Evolutionary conservation across 2,797 vertebrate species (phyloP).

Genomic region (Chelmon rostratus): DNA sequence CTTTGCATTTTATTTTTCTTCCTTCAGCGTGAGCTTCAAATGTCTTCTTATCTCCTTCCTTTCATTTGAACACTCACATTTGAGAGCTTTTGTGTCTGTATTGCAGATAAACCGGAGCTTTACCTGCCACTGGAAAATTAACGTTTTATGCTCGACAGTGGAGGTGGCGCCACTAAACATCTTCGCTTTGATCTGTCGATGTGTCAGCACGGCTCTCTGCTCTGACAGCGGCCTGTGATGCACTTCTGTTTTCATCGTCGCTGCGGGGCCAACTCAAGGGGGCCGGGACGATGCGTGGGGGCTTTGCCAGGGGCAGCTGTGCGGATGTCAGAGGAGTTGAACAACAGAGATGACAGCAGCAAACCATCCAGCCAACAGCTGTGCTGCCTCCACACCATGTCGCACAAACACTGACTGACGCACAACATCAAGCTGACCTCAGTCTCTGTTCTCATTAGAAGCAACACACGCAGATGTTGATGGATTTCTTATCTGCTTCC

Average conservation of each 20-base stretch:
- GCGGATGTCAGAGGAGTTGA: conserved; percentile 46
- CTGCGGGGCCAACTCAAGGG: conserved; percentile 13
- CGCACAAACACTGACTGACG: conserved; percentile 47
- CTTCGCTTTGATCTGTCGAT: conserved; percentile 14
- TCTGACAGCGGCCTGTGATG: conserved; percentile 26
- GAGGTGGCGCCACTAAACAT: conserved; percentile 14
- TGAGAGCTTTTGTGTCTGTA: conserved; percentile 17
- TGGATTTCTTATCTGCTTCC: conserved; percentile 5
- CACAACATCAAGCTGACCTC: conserved; percentile 17
- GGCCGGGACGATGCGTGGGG: conserved; percentile 12
- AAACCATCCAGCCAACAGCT: conserved; percentile 58
- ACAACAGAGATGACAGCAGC: conserved; percentile 54
- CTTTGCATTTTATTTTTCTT: conserved; percentile 28
- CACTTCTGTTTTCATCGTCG: conserved; percentile 46
- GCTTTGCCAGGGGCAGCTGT: conserved; percentile 40
- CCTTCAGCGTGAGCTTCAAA: conserved; percentile 6
- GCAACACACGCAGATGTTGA: conserved; percentile 4
- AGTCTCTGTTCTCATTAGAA: conserved; percentile 15
- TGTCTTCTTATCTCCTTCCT: conserved; percentile 18
- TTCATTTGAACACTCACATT: conserved; percentile 17
- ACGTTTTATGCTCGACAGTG: background rate
- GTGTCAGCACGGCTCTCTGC: conserved; percentile 7
- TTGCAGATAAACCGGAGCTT: conserved; percentile 35
- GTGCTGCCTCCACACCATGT: conserved; percentile 37
- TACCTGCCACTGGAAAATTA: conserved; percentile 18